These are phyloP conservation scores for Lepidurus couesii DNA, from an alignment of 1,140 invertebrate genomes.

Conservation along the genomic window DNA sequence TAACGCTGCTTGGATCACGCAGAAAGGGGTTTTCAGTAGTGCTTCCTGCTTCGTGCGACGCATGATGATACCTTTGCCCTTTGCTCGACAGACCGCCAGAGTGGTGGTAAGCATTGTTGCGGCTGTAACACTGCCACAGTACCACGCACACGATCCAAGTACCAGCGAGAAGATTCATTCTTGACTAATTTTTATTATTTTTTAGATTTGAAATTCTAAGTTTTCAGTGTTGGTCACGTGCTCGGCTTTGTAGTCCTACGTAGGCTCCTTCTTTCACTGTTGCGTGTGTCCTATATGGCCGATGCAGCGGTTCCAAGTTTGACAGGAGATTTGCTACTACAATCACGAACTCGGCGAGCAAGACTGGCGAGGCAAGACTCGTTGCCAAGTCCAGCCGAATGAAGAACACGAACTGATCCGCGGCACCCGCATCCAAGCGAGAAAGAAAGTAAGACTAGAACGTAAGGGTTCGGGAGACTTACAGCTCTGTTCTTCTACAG, in stretches of 20 bases:
- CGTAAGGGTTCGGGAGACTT: neutral
- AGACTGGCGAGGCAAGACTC: neutral
- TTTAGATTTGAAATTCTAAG: no score
- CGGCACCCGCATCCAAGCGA: constrained; percentile 12
- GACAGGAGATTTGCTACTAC: neutral
- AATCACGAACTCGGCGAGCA: neutral
- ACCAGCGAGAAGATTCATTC: neutral
- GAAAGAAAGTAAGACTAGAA: neutral
- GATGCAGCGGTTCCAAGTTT: neutral
- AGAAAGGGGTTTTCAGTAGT: constrained; percentile 8
- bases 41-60: neutral
- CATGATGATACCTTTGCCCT: neutral
- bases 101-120: constrained; percentile 3
- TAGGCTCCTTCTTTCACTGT: neutral
- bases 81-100: neutral
- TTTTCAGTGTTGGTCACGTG: neutral
- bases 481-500: neutral
- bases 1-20: constrained; percentile 4
- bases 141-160: neutral
- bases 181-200: neutral
- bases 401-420: constrained; percentile 13
- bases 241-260: neutral
- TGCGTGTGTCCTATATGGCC: neutral
- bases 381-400: neutral
- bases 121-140: neutral